Evolutionary conservation across 2,888 invertebrate genomes (phyloP).

Genomic region (Aelia acuminata): DNA sequence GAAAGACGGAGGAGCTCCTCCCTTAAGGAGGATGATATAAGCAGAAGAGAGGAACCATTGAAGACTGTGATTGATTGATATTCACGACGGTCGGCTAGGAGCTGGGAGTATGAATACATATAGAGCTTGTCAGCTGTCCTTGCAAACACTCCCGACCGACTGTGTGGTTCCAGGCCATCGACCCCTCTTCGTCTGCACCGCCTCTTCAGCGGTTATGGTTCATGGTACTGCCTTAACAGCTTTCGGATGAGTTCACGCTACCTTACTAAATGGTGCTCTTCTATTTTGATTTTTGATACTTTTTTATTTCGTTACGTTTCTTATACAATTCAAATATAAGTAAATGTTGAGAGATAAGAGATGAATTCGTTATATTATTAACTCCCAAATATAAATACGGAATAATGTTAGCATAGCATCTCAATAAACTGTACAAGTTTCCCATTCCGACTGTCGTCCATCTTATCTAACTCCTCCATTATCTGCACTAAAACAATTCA

Average conservation of each 20-base stretch:
- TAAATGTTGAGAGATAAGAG: too few relatives aligned
- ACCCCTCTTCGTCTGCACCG: background rate
- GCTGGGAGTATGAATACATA: constrained; percentile 17
- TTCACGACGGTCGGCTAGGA: background rate
- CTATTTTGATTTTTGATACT: background rate
- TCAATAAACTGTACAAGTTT: too few relatives aligned
- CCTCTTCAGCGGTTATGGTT: constrained; percentile 21
- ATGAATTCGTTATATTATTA: too few relatives aligned
- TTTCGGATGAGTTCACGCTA: background rate
- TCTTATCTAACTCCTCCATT: too few relatives aligned
- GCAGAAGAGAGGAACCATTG: constrained; percentile 14
- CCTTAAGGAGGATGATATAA: constrained; percentile 34
- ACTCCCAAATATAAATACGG: too few relatives aligned
- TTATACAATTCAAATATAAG: too few relatives aligned
- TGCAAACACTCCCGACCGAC: constrained; percentile 17
- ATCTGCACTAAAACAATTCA: too few relatives aligned
- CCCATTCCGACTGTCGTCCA: too few relatives aligned
- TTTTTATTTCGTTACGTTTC: background rate
- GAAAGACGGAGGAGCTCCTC: constrained; percentile 1
- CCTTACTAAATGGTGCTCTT: background rate
- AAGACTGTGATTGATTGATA: constrained; percentile 23
- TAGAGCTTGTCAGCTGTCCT: background rate
- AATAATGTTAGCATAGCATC: too few relatives aligned
- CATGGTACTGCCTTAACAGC: constrained; percentile 36
- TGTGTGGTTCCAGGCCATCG: constrained; percentile 26